A percentile compares a stretch with the other conserved stretches of the same genome.
Evolutionary conservation across 2,113 vertebrate species (phyloP).

Genomic region (Lamprotornis superbus): DNA sequence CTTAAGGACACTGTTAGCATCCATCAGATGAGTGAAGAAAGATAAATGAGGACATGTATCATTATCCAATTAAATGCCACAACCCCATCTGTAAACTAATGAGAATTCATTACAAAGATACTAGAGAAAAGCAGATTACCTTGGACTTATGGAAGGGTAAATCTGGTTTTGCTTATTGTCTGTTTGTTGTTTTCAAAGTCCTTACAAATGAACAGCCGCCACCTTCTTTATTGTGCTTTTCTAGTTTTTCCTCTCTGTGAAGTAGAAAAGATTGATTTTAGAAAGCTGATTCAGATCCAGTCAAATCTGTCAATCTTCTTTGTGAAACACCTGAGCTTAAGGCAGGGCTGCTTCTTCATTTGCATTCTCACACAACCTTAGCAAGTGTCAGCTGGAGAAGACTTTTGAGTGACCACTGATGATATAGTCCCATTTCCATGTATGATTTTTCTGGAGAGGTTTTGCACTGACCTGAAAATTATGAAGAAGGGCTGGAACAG

Average conservation of each 20-base stretch:
- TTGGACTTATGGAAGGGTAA: constrained; percentile 48
- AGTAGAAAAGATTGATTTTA: neutral
- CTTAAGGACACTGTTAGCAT: neutral
- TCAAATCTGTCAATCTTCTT: fast-evolving
- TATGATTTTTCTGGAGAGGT: neutral
- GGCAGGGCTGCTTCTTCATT: neutral
- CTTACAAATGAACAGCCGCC: constrained; percentile 40
- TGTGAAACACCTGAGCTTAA: neutral
- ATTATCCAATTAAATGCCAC: neutral
- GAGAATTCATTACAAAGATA: constrained; percentile 61
- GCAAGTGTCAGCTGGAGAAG: neutral
- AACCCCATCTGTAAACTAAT: constrained; percentile 48
- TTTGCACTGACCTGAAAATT: neutral
- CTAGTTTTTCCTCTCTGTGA: neutral
- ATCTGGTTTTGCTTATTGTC: constrained; percentile 42
- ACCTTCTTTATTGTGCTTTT: constrained; percentile 3
- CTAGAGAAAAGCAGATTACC: constrained; percentile 62
- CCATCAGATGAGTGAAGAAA: constrained; percentile 5
- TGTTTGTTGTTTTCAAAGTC: constrained; percentile 33
- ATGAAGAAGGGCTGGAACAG: neutral
- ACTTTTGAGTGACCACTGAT: neutral
- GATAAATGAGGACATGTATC: neutral
- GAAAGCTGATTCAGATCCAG: neutral
- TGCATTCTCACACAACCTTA: neutral
- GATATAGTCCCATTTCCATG: neutral